Evolutionary conservation across 2,797 vertebrate genomes (phyloP), one percentile per base, ranked within the genome.

Genomic region (Arrhamphus sclerolepis): DNA sequence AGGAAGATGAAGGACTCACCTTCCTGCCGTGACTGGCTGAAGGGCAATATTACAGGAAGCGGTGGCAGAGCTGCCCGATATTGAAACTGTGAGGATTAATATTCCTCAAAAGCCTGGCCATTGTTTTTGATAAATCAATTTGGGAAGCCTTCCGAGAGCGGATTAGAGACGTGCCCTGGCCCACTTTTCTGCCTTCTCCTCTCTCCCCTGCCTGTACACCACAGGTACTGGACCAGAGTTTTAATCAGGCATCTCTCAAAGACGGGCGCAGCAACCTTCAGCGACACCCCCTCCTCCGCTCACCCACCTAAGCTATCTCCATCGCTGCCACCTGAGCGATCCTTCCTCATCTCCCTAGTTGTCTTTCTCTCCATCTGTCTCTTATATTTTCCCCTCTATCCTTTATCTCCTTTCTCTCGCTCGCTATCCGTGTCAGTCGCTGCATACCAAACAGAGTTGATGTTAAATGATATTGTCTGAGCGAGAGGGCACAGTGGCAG

Each of bases 81-180:
- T 89, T 88, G 88, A 87, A 91, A 89, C 82, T 78, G 83, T 75
- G 86, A 88, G 89, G 90, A 92, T 92, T 91, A 91, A 92, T 92
- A 91, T 92, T 92, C 89, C 89, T 89, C 89, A 89, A 90, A 91
- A 90, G 86, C 83, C 74, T 17, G 77, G 85, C 79, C 85, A 89
- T 90, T 92, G 91, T 92, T 91, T 92, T 90, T 89, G 87, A 90
- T 91, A 91, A 91, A 92, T 91, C 91, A 92, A 92, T 92, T 91
- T 89, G 83, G 89, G 89, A 90, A 89, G 86, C 90, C 85, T 90
- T 91, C 86, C 66, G 86, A 88, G 86, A 81, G 82, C 71, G 82
- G 90, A 90, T 92, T 91, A 92, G 83, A 88, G 82, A 82, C 64
- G 67, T 74, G 78, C 83, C 79, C 66, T 79, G 82, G 81, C 86